These are phyloP conservation scores for Hipposideros armiger DNA, from an alignment of 2,113 vertebrate species.

Conservation along the genomic window DNA sequence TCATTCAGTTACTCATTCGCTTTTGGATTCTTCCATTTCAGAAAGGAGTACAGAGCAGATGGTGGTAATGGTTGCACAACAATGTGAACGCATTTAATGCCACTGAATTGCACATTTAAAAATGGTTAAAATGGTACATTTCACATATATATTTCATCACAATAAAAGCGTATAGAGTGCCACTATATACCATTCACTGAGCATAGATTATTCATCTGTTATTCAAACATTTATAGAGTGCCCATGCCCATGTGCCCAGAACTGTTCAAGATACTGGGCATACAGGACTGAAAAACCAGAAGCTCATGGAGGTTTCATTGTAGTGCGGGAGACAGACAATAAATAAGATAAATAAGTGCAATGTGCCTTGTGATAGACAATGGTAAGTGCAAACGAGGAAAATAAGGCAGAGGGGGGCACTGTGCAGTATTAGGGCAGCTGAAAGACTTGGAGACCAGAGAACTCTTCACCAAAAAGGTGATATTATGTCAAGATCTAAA, in stretches of 20 bases:
- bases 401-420: not conserved
- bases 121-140: not conserved
- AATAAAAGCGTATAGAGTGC: not conserved
- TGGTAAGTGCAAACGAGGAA: not conserved
- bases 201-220: not conserved
- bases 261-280: not conserved
- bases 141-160: not conserved
- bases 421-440: not conserved
- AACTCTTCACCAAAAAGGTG: not conserved
- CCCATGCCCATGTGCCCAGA: not conserved
- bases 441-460: not conserved
- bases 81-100: not conserved
- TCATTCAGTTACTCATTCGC: not conserved
- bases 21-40: constrained; percentile 15
- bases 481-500: constrained; percentile 3
- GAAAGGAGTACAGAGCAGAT: not conserved
- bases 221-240: not conserved
- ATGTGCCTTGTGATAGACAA: not conserved
- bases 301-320: not conserved
- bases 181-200: not conserved
- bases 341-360: not conserved
- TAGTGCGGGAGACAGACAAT: not conserved
- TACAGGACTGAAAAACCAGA: not conserved
- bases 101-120: not conserved
- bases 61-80: not conserved